Percentiles rank a stretch among this genome's conserved stretches.
Evolutionary conservation across 1,140 invertebrate species (phyloP).

Genomic region (Aphis craccivora): DNA sequence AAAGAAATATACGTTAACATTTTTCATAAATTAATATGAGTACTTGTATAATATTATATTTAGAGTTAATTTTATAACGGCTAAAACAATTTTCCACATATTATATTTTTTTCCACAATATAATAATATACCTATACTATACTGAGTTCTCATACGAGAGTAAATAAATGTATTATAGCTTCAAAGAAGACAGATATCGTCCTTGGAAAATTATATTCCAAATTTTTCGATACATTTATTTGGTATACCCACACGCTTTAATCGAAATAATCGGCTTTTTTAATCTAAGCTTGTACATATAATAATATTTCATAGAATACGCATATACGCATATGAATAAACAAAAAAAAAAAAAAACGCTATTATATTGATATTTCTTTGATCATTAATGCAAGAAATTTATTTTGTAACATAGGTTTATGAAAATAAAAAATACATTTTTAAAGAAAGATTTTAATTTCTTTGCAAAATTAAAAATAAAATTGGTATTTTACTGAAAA

Average conservation of each 20-base stretch:
- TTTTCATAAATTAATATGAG: not conserved
- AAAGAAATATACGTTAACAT: not conserved
- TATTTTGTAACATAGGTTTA: not conserved
- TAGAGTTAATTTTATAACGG: not conserved
- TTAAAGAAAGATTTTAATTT: not conserved
- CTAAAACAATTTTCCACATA: not conserved
- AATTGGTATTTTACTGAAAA: not conserved
- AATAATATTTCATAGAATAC: not conserved
- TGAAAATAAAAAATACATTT: not conserved
- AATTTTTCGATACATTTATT: not conserved
- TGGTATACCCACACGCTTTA: not conserved
- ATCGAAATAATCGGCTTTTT: not conserved
- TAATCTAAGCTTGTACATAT: not conserved
- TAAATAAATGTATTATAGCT: not conserved
- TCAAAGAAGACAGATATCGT: not conserved
- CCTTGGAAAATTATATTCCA: not conserved
- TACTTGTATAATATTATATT: not conserved
- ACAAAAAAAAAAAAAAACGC: not conserved
- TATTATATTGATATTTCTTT: constrained; percentile 1
- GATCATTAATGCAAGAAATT: not conserved
- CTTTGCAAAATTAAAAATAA: not conserved
- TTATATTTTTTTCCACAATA: not conserved
- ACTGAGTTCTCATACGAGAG: not conserved
- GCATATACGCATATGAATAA: not conserved
- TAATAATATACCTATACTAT: not conserved